phyloP scores from a whole-genome alignment of 1,140 invertebrate genomes.

The Apolygus lucorum region DNA sequence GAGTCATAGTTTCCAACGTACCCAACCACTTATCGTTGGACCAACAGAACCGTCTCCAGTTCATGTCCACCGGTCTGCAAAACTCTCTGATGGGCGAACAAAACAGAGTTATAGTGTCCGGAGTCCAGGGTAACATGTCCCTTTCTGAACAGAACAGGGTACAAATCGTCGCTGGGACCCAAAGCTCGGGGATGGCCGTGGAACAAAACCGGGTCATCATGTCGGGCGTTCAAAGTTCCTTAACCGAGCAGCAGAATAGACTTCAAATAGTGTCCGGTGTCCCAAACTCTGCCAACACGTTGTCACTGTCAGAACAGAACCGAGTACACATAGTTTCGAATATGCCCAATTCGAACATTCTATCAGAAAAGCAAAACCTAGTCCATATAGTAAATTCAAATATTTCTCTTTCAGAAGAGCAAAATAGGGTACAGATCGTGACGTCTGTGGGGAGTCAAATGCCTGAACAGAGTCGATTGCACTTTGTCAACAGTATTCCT shows the following conservation, averaged over 20 bases:
- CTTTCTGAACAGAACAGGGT: constrained; percentile 28
- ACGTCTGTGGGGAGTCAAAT: constrained; percentile 20
- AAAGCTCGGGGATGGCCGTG: constrained; percentile 20
- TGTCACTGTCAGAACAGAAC: constrained; percentile 26
- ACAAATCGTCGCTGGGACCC: constrained; percentile 27
- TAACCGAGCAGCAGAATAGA: constrained; percentile 30
- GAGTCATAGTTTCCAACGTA: constrained; percentile 30
- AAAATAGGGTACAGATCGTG: constrained; percentile 33
- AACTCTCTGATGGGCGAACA: constrained; percentile 27
- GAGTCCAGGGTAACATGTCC: constrained; percentile 28
- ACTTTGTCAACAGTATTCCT: constrained; percentile 26
- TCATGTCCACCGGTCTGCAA: constrained; percentile 26
- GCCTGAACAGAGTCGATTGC: constrained; percentile 24
- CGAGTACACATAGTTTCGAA: constrained; percentile 27
- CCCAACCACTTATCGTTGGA: constrained; percentile 25
- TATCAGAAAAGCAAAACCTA: constrained; percentile 29
- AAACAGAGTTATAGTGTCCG: constrained; percentile 30
- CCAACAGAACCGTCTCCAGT: constrained; percentile 32
- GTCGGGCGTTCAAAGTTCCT: constrained; percentile 29
- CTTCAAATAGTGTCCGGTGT: constrained; percentile 26
- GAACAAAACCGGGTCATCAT: constrained; percentile 28
- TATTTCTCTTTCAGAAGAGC: constrained; percentile 28
- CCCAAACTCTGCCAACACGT: constrained; percentile 8
- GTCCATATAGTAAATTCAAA: constrained; percentile 29
- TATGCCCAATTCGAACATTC: constrained; percentile 24